A percentile compares a stretch with the other conserved stretches of the same genome.
Conservation (phyloP, 2,888 invertebrate genomes). For the Ormia ochracea region DNA sequence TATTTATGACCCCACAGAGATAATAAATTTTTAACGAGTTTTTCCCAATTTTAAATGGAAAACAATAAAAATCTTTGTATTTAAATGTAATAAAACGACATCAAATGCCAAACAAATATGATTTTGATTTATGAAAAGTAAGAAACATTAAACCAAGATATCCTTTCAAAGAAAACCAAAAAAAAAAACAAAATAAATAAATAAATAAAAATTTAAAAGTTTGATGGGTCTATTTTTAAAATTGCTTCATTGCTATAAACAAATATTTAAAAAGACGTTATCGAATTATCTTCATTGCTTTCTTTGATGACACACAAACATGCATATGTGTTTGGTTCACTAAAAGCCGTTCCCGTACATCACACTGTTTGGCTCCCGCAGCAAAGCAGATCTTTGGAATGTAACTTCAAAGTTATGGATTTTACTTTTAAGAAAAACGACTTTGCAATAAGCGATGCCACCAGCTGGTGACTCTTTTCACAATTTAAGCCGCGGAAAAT, state of each 20-base stretch:
- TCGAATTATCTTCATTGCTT: no score
- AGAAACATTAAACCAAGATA: slow-evolving; percentile 31
- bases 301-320: no score
- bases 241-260: neutral
- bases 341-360: no score
- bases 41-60: slow-evolving; percentile 24
- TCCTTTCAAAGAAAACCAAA: slow-evolving; percentile 20
- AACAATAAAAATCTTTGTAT: slow-evolving; percentile 45
- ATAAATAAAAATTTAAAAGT: neutral
- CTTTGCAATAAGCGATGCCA: no score
- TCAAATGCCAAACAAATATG: slow-evolving; percentile 56
- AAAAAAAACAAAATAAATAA: slow-evolving; percentile 10
- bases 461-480: no score
- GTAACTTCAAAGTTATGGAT: no score
- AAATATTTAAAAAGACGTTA: no score
- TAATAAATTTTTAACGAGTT: slow-evolving; percentile 57
- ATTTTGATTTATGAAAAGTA: slow-evolving; percentile 21
- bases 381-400: no score
- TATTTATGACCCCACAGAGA: slow-evolving; percentile 53
- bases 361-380: no score
- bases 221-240: slow-evolving; percentile 2
- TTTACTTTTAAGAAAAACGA: no score
- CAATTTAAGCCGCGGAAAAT: neutral
- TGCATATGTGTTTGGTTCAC: no score
- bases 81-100: slow-evolving; percentile 60